Evolutionary conservation across 2,888 invertebrate species (phyloP), one percentile per base, ranked within the genome.

Genomic region (Lomographa bimaculata): DNA sequence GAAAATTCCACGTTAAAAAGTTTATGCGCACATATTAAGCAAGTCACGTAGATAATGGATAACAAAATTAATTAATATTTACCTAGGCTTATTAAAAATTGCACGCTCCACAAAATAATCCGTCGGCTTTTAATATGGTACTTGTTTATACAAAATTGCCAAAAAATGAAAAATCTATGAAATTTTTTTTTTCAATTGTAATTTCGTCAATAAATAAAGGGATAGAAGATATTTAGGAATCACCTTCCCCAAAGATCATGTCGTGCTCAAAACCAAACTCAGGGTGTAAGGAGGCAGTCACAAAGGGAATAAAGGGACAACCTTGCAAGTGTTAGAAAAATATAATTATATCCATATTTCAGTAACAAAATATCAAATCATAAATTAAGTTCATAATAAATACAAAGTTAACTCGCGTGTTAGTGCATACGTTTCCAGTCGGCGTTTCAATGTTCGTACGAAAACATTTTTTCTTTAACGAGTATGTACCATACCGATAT

Each of bases 401-500:
- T 45, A 54, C 48, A 46, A 39, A 37, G 11, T 9, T 62, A 14
- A 14, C 4, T 45, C 40, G 32, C 60, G 57, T 67, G 78, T 83
- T 81, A 82, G 79, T 79, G 68, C 71, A 69, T 67, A 69, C 64
- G 66, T 62, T 60, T 70, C 60, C 68, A 71, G 65, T 68, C 59
- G 57, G 56, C 57, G 46, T 46, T 62, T 66, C 60, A 77, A 56
- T 60, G 60, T 56, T 67, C 49, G 49, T 49, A 65, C 55, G 63
- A 62, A 57, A 64, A 58, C 57, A 65, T 49, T 55, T 64, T 66
- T 38, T 73, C 64, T 65, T 68, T 77, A 49, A 78, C 46, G 54
- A 63, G 45, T 57, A 75, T 61, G 58, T 74, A 81, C 54, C 83
- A 57, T 49, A 83, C 75, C 53, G 82, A 79, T 71, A 83, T 65